Evolutionary conservation across 2,797 vertebrate species (phyloP).

Genomic region (Apogon talboti): DNA sequence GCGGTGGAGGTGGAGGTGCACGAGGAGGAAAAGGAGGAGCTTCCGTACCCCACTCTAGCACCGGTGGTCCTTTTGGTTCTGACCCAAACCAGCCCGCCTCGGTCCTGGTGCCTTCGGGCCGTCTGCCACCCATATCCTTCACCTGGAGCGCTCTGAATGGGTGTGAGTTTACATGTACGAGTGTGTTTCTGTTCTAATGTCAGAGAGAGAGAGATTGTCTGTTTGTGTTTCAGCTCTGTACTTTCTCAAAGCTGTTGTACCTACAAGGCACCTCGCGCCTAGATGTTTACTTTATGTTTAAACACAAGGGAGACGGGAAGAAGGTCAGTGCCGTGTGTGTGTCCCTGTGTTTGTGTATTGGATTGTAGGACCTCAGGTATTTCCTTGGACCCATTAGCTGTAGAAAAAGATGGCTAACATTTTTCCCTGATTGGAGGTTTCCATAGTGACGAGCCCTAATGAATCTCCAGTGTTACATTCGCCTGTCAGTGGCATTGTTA

Average conservation of each 20-base stretch:
- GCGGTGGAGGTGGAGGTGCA: constrained; percentile 50
- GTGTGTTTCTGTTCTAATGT: constrained; percentile 35
- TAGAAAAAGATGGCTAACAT: constrained; percentile 60
- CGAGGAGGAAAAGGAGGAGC: constrained; percentile 84
- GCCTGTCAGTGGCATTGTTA: constrained; percentile 79
- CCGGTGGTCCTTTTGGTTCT: constrained; percentile 95
- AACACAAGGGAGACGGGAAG: constrained; percentile 57
- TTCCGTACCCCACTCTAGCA: constrained; percentile 92
- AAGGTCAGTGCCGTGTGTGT: constrained; percentile 42
- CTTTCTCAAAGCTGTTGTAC: constrained; percentile 61
- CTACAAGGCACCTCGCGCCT: constrained; percentile 32
- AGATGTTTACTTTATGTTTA: constrained; percentile 71
- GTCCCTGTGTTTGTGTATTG: constrained; percentile 38
- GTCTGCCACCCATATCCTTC: constrained; percentile 99
- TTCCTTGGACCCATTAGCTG: constrained; percentile 70
- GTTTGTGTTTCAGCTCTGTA: constrained; percentile 69
- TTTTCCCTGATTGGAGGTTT: constrained; percentile 78
- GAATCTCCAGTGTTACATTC: constrained; percentile 81
- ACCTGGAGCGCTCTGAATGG: constrained; percentile 23
- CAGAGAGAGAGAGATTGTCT: constrained; percentile 42
- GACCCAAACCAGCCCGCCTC: constrained; percentile 93
- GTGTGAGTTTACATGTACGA: constrained; percentile 17
- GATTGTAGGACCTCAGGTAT: constrained; percentile 65
- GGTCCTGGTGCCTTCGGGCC: constrained; percentile 94
- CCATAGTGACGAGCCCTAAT: constrained; percentile 81